phyloP scores from a whole-genome alignment of 2,113 vertebrate genomes.

The Grantiella picta region DNA sequence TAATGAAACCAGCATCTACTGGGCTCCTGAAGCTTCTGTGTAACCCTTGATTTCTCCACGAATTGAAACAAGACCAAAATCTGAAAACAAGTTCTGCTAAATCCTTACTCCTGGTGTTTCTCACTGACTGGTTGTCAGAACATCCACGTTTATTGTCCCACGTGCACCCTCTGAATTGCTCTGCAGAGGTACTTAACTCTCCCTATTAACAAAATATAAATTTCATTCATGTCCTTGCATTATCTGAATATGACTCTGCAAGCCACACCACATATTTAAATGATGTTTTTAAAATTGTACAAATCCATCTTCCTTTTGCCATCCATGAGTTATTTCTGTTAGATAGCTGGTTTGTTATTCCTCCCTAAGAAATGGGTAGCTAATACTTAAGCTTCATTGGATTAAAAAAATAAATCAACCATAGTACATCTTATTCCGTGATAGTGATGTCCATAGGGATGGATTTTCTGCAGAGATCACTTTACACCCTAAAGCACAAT shows the following conservation, averaged over 20 bases:
- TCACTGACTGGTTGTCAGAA: not conserved
- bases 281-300: not conserved
- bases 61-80: not conserved
- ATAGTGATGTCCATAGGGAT: not conserved
- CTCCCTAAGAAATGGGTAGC: not conserved
- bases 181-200: not conserved
- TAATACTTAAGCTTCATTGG: constrained; percentile 32
- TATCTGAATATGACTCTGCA: not conserved
- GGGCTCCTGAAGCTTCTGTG: not conserved
- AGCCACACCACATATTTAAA: not conserved
- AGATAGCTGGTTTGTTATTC: not conserved
- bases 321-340: not conserved
- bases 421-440: not conserved
- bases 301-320: not conserved
- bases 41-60: not conserved
- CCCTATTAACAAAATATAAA: not conserved
- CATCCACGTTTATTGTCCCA: not conserved
- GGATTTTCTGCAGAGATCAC: constrained; percentile 41
- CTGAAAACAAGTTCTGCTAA: not conserved
- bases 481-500: constrained; percentile 43
- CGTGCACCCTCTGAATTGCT: not conserved
- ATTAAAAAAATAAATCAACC: constrained; percentile 29
- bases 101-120: not conserved
- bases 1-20: not conserved
- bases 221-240: not conserved